A percentile compares a stretch with the other conserved stretches of the same genome.
Conservation (phyloP, 2,797 vertebrate genomes). For the Oryzias sinensis region DNA sequence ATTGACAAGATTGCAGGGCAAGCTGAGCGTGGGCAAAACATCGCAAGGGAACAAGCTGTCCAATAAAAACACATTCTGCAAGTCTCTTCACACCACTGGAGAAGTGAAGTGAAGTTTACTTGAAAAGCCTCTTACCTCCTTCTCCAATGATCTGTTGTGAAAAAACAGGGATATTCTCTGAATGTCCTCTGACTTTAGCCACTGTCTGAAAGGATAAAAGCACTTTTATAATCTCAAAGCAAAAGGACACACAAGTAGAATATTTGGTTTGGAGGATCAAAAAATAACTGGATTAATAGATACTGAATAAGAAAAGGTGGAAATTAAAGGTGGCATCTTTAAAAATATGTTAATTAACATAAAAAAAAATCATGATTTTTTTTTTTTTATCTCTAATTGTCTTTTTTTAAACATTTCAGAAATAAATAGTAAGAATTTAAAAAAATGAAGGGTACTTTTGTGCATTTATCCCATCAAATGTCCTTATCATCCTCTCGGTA, state of each 20-base stretch:
- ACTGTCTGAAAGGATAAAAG: constrained; percentile 80
- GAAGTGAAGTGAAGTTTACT: background rate
- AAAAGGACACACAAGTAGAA: background rate
- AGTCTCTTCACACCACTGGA: background rate
- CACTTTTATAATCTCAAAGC: background rate
- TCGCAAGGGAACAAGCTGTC: background rate
- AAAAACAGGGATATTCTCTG: constrained; percentile 94
- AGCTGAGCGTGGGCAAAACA: background rate
- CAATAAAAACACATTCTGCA: background rate
- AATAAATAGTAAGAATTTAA: background rate
- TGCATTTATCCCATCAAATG: constrained; percentile 93
- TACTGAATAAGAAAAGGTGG: too few relatives aligned
- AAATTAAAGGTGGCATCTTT: too few relatives aligned
- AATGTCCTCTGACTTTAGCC: constrained; percentile 96
- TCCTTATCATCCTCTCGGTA: constrained; percentile 93
- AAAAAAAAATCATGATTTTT: background rate
- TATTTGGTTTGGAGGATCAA: background rate
- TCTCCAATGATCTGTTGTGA: constrained; percentile 91
- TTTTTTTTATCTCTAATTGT: background rate
- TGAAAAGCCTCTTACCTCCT: constrained; percentile 82
- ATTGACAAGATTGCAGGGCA: constrained; percentile 13
- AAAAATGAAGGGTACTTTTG: constrained; percentile 81
- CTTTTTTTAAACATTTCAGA: background rate
- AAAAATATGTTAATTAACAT: too few relatives aligned
- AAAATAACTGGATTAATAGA: too few relatives aligned